Evolutionary conservation across 2,113 vertebrate genomes (phyloP).

Genomic region (Hepsetus odoe): DNA sequence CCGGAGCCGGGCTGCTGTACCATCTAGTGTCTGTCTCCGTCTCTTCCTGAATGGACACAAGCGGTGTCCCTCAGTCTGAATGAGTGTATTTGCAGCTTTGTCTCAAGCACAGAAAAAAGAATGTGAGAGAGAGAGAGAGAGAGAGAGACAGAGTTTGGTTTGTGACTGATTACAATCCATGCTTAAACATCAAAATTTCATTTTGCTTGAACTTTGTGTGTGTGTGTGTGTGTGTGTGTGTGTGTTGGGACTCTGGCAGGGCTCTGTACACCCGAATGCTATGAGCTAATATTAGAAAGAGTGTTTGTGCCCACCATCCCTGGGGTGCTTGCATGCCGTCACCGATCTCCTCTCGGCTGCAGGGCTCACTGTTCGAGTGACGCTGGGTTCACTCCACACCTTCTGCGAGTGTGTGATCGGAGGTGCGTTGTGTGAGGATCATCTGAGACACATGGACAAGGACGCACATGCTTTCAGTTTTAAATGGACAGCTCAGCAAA

Average conservation of each 20-base stretch:
- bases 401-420: neutral
- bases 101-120: neutral
- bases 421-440: neutral
- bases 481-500: no score
- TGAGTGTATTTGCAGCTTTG: neutral
- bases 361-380: slow-evolving; percentile 54
- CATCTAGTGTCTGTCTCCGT: neutral
- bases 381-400: neutral
- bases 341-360: slow-evolving; percentile 49
- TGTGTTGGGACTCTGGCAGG: slow-evolving; percentile 24
- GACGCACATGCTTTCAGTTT: no score
- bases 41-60: neutral
- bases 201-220: slow-evolving; percentile 8
- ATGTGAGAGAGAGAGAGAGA: neutral
- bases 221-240: slow-evolving; percentile 9
- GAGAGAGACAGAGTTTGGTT: neutral
- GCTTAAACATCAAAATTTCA: slow-evolving; percentile 1
- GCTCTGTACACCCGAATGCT: slow-evolving; percentile 42
- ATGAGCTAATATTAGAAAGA: slow-evolving; percentile 71
- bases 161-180: neutral
- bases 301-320: slow-evolving; percentile 53
- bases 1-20: neutral
- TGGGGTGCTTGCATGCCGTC: slow-evolving; percentile 30
- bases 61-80: slow-evolving; percentile 8
- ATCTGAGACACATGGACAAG: neutral